phyloP scores from a whole-genome alignment of 1,140 invertebrate species.

The Brachionus angularis region DNA sequence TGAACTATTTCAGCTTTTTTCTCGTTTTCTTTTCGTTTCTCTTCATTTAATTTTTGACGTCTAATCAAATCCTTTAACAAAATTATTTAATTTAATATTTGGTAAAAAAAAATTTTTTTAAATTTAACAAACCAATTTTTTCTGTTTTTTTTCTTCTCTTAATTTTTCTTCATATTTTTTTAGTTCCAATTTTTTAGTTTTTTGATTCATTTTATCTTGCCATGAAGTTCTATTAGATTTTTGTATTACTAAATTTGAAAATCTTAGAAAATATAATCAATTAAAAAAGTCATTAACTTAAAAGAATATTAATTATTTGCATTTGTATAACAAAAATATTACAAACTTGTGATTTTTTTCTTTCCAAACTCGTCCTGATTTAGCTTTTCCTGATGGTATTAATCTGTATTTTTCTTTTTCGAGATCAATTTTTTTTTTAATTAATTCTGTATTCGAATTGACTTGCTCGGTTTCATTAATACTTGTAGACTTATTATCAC shows the following conservation, averaged over 20 bases:
- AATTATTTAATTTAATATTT: too few relatives aligned
- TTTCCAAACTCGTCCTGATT: conserved; percentile 33
- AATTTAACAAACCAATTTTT: too few relatives aligned
- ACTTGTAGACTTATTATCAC: neutral
- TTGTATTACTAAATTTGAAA: conserved; percentile 16
- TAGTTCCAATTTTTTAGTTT: neutral
- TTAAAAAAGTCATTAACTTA: neutral
- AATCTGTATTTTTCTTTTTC: conserved; percentile 34
- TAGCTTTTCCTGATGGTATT: conserved; percentile 26
- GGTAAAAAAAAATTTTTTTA: too few relatives aligned
- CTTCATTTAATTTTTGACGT: conserved; percentile 33
- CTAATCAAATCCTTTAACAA: neutral
- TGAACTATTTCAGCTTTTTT: conserved; percentile 27
- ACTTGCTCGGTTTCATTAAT: neutral
- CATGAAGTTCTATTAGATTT: conserved; percentile 1
- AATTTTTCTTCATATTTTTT: conserved; percentile 6
- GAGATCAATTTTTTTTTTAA: neutral
- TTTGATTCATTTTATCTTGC: conserved; percentile 28
- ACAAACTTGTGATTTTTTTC: conserved; percentile 21
- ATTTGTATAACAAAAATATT: neutral
- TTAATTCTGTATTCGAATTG: neutral
- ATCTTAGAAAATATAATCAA: neutral
- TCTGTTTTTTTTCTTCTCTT: conserved; percentile 35
- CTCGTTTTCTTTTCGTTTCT: conserved; percentile 28
- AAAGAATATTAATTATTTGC: neutral